Percentiles rank a stretch among this genome's conserved stretches.
Conservation (phyloP, 2,888 invertebrate species). For the Timema cristinae region DNA sequence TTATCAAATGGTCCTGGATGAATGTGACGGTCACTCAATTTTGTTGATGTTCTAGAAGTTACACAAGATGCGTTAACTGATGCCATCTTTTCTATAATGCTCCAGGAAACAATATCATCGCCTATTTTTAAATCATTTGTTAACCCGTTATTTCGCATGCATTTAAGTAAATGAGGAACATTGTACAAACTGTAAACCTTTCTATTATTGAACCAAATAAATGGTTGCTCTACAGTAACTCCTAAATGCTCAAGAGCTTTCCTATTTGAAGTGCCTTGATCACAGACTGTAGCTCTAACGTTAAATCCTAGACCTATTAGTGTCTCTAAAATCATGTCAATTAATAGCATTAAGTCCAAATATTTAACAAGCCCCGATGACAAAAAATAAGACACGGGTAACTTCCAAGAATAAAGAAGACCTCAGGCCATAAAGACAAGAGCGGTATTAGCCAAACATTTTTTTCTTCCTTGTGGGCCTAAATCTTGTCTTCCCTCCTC, state of each 20-base stretch:
- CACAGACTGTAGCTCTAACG: conserved; percentile 33
- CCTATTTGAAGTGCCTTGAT: conserved; percentile 32
- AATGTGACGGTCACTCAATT: conserved; percentile 34
- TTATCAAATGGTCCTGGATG: conserved; percentile 33
- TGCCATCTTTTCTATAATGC: conserved; percentile 28
- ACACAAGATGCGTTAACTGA: not conserved
- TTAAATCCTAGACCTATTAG: conserved; percentile 29
- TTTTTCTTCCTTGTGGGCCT: conserved; percentile 30
- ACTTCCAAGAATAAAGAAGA: conserved; percentile 34
- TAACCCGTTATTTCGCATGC: conserved; percentile 32
- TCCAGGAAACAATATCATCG: conserved; percentile 17
- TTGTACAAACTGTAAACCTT: conserved; percentile 34
- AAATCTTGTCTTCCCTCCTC: conserved; percentile 35
- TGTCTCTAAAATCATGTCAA: conserved; percentile 26
- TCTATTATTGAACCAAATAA: conserved; percentile 21
- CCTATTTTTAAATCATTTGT: conserved; percentile 28
- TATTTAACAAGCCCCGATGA: conserved; percentile 27
- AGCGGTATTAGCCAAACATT: conserved; percentile 32
- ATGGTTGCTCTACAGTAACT: conserved; percentile 31
- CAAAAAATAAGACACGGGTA: conserved; percentile 35
- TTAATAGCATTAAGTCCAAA: conserved; percentile 24
- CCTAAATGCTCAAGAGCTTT: conserved; percentile 30
- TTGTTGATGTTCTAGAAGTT: conserved; percentile 31
- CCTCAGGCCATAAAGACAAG: conserved; percentile 35
- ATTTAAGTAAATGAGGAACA: conserved; percentile 33